Percentiles rank a stretch among this genome's conserved stretches.
phyloP scores from a whole-genome alignment of 2,797 vertebrate species.

The Melanotaenia maccullochi region DNA sequence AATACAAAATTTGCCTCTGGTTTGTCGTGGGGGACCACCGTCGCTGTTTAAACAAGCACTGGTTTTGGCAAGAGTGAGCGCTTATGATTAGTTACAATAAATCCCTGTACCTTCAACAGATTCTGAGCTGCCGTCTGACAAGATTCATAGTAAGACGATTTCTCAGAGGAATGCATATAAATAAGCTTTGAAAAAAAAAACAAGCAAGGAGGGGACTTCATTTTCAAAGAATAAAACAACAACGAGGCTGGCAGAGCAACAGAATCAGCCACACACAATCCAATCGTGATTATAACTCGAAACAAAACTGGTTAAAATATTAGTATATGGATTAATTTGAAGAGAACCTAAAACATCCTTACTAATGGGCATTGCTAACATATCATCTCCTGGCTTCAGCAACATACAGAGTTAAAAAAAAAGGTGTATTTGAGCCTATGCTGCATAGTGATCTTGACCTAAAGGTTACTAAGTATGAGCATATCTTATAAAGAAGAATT shows the following conservation, averaged over 20 bases:
- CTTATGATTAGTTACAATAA: constrained; percentile 46
- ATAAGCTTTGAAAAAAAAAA: constrained; percentile 38
- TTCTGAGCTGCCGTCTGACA: constrained; percentile 43
- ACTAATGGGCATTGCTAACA: constrained; percentile 19
- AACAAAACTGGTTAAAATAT: constrained; percentile 52
- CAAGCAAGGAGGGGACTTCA: not conserved
- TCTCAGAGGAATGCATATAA: constrained; percentile 70
- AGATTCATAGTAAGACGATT: constrained; percentile 66
- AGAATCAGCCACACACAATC: constrained; percentile 55
- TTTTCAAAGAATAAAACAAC: constrained; percentile 39
- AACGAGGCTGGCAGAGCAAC: constrained; percentile 44
- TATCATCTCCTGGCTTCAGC: constrained; percentile 15
- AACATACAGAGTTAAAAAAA: constrained; percentile 25
- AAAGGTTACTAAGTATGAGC: constrained; percentile 8
- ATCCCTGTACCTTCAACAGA: constrained; percentile 67
- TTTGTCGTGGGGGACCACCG: constrained; percentile 31
- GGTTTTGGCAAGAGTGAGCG: constrained; percentile 45
- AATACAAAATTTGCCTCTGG: constrained; percentile 43
- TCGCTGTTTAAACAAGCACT: constrained; percentile 49
- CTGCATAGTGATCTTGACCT: not conserved
- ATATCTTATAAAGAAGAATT: not conserved
- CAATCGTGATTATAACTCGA: constrained; percentile 48
- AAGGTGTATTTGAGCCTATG: constrained; percentile 5
- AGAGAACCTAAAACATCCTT: constrained; percentile 27
- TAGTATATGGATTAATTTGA: constrained; percentile 40